Base-by-base conservation (phyloP, 2,888 invertebrate species). In the Minunthozetes semirufus region DNA sequence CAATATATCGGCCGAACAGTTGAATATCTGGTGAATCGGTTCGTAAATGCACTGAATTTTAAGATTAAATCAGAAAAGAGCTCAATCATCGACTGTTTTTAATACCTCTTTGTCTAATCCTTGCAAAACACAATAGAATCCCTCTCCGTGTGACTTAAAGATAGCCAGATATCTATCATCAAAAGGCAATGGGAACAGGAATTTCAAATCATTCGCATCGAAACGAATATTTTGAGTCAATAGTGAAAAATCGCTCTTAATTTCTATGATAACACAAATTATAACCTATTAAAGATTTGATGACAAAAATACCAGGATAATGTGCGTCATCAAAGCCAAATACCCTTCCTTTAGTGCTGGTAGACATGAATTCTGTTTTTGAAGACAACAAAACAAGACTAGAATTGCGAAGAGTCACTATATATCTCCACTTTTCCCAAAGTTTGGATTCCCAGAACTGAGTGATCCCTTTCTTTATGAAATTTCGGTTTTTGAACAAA, bases 71-170 rank as follows among this genome's bases (percentile, higher is more conserved):
- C 17, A 17, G 3, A 5, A 61, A 61, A 29, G 29, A 17, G 17
- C 17, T 61, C 1, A 17, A 17, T 33, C 4, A 29, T 6, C n/a
- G n/a, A n/a, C n/a, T n/a, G n/a, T n/a, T 33, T 61, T 29, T 8
- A 38, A 27, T 38, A 66, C 63, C n/a, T 33, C 2, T 19, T 27
- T 15, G 11, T n/a, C 1, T 2, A 66, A 19, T 1, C 2, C 11
- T n/a, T 66, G 11, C 29, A 66, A n/a, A 4, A 66, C 19, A 66
- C 63, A 66, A 19, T 66, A 66, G 19, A 38, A 66, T 27, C 63
- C 63, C 19, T n/a, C 9, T 17, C 38, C 27, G 19, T 9, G 19
- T 6, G 19, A n/a, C 11, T 22, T n/a, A n/a, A 66, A 19, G 1
- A 66, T 19, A 5, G 29, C 38, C 6, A 66, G 1, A 19, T 66